Base-by-base conservation (phyloP, 2,113 vertebrate species). In the Rhodinocichla rosea region DNA sequence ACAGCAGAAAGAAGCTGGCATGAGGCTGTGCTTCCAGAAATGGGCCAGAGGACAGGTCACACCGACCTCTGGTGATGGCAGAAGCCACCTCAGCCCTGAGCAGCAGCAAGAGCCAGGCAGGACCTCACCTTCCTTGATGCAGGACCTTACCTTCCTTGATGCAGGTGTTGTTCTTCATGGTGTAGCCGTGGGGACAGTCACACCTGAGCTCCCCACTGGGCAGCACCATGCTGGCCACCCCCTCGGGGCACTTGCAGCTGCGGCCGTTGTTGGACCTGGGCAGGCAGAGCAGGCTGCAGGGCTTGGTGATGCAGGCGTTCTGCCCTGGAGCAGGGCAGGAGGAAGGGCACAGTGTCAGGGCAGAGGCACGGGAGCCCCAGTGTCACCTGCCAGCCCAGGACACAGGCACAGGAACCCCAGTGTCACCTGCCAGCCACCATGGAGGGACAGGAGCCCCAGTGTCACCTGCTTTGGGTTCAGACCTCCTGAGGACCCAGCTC, bases 221-320 rank as follows among this genome's bases (percentile, higher is more conserved):
- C 63, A 98, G 98, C 76, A 97, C 13, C 0, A 96, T 96, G 86
- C 98, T 98, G 60, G 98, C 92, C 39, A 98, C 97, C 0, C 98
- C 99, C 10, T 99, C 99, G 0, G 99, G 99, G 85, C 99, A 99
- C 55, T 97, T 97, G 74, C 99, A 99, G 94, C 98, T 99, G 91
- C 97, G 98, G 30, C 97, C 96, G 20, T 98, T 97, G 63, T 98
- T 98, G 1, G 99, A 98, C 82, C 98, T 98, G 83, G 99, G 99
- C 88, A 99, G 97, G 95, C 99, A 99, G 35, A 99, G 97, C 87
- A 99, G 98, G 94, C 97, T 99, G 97, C 99, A 99, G 0, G 99
- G 99, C 94, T 97, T 98, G 95, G 98, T 47, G 0, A 97, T 97
- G 69, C 99, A 99, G 49, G 98, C 98, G 1, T 99, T 99, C 85